Conservation (phyloP, 2,888 invertebrate genomes). For the Barypeithes pellucidus region DNA sequence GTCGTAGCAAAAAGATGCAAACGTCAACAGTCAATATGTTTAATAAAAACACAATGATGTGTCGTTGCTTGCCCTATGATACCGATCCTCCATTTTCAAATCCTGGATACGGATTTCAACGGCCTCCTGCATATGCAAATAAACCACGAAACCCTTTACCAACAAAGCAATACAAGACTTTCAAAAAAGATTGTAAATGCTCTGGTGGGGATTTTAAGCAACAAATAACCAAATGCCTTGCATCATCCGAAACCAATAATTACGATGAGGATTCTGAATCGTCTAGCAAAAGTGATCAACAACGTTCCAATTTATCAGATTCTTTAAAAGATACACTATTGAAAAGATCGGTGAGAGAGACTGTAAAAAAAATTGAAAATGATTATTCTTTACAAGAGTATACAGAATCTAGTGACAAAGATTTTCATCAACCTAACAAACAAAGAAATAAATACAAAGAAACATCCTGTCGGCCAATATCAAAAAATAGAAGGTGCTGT, state of each 20-base stretch:
- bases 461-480: neutral
- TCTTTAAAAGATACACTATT: constrained; percentile 3
- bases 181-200: constrained; percentile 7
- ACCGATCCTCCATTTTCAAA: neutral
- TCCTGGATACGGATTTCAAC: constrained; percentile 1
- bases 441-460: neutral
- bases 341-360: constrained; percentile 10
- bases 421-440: neutral
- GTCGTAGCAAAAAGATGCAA: constrained; percentile 25
- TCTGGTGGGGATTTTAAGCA: constrained; percentile 6
- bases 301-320: neutral
- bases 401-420: neutral
- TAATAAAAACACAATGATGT: neutral
- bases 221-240: neutral
- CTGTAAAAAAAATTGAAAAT: constrained; percentile 5
- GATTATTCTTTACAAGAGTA: neutral
- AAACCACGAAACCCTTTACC: neutral
- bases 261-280: neutral
- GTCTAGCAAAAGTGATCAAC: neutral
- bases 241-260: neutral
- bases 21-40: constrained; percentile 9
- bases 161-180: neutral
- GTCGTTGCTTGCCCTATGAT: neutral
- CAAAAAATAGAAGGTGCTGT: neutral
- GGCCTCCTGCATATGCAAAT: constrained; percentile 8